Evolutionary conservation across 1,140 invertebrate genomes (phyloP).

Genomic region (Cydia amplana): DNA sequence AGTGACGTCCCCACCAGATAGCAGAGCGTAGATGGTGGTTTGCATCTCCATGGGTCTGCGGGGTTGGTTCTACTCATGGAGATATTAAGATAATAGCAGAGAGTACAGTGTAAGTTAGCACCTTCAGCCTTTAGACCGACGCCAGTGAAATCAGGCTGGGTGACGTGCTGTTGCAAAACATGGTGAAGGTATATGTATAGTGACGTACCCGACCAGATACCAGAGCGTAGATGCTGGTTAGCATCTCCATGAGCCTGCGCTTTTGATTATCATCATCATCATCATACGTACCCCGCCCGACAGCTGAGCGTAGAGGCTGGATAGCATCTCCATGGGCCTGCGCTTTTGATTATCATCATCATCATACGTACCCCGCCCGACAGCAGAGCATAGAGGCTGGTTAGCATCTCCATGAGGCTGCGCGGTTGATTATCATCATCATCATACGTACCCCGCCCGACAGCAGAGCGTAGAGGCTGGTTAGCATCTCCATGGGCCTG

Average conservation of each 20-base stretch:
- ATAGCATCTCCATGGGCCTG: slow-evolving; percentile 78
- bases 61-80: slow-evolving; percentile 22
- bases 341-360: too few relatives aligned
- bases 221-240: slow-evolving; percentile 77
- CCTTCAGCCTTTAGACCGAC: neutral
- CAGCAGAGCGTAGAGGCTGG: slow-evolving; percentile 76
- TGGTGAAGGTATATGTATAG: too few relatives aligned
- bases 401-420: slow-evolving; percentile 51
- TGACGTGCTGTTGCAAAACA: neutral
- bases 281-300: slow-evolving; percentile 70
- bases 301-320: slow-evolving; percentile 76
- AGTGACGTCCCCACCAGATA: slow-evolving; percentile 53
- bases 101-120: neutral
- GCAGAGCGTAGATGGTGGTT: slow-evolving; percentile 72
- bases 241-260: too few relatives aligned
- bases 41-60: slow-evolving; percentile 47
- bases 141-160: neutral
- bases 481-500: slow-evolving; percentile 78
- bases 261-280: too few relatives aligned
- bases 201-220: slow-evolving; percentile 65
- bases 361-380: slow-evolving; percentile 74
- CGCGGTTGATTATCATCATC: too few relatives aligned
- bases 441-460: slow-evolving; percentile 70
- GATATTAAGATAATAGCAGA: too few relatives aligned
- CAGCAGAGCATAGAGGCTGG: slow-evolving; percentile 76